Percentiles rank a stretch among this genome's conserved stretches.
Evolutionary conservation across 1,140 invertebrate species (phyloP).

Genomic region (Pollicipes pollicipes): DNA sequence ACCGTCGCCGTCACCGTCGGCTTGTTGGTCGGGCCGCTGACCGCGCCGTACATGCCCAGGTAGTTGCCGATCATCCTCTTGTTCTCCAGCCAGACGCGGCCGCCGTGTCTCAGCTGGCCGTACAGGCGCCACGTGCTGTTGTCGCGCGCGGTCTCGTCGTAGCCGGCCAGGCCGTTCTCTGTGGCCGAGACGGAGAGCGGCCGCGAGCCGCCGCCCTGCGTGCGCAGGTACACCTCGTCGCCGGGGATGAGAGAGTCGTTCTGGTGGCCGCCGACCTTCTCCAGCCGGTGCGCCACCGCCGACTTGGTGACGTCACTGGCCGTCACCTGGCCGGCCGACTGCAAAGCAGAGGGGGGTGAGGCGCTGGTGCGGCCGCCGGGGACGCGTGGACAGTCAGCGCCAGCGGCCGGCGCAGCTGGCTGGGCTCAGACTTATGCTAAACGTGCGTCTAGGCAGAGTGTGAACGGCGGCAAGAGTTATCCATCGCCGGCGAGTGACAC

Average conservation of each 20-base stretch:
- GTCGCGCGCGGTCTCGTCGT: background rate
- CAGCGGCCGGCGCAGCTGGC: too few relatives aligned
- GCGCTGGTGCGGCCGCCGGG: too few relatives aligned
- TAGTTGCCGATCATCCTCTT: background rate
- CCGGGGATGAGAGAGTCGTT: background rate
- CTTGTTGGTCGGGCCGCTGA: background rate
- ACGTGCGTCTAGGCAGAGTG: too few relatives aligned
- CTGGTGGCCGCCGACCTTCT: background rate
- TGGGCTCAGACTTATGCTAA: too few relatives aligned
- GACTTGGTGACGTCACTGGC: background rate
- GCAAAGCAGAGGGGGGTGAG: background rate
- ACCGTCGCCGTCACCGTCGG: background rate
- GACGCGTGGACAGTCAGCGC: too few relatives aligned
- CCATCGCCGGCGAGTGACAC: too few relatives aligned
- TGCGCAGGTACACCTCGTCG: constrained; percentile 3
- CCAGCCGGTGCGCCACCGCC: background rate
- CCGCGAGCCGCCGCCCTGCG: background rate
- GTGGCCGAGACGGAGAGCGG: background rate
- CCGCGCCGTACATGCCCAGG: background rate
- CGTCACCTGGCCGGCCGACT: background rate
- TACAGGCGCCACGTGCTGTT: background rate
- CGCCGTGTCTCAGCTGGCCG: background rate
- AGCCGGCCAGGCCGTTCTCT: background rate
- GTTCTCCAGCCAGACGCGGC: constrained; percentile 4
- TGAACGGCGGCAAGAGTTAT: too few relatives aligned